Evolutionary conservation across 1,140 invertebrate genomes (phyloP), one percentile per base, ranked within the genome.

Genomic region (Neotoxoptera formosana): DNA sequence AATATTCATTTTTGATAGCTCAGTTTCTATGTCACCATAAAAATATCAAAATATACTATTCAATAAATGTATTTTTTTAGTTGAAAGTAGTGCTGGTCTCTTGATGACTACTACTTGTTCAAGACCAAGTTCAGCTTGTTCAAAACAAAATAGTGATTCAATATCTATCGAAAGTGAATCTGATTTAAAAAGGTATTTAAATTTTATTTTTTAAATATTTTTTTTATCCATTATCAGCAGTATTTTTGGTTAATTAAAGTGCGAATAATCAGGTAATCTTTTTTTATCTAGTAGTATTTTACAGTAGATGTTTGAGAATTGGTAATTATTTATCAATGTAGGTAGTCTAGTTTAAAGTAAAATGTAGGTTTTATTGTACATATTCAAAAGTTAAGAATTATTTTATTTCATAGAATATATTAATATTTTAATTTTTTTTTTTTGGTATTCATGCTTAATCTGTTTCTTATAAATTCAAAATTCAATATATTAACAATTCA

Each of bases 81-180:
- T 96, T 94, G 95, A 96, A 67, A 96, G 96, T 94, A 96, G 96
- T 94, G 96, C 96, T 91, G 96, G 96, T 3, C 94, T 97, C 30
- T 94, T 97, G 41, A 97, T 97, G 95, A 95, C 95, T 17, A 94
- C 94, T 45, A 93, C 91, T 36, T 92, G 91, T 81, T 93, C 91
- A 56, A 86, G 30, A 90, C 84, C 67, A 94, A 93, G 25, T 25
- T 93, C 91, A 86, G 91, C 47, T 41, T 84, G 91, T 93, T 93
- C 91, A 56, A 93, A 93, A 86, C 91, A 81, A 93, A 84, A 93
- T 56, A 93, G 91, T 56, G 91, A 93, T 86, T 84, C 91, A 53
- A 84, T 93, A 84, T 93, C 91, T 86, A 83, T 93, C 3, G 91
- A 93, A 20, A 93, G 91, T 93, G 91, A 93, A 56, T 84, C 91